Evolutionary conservation across 64 coral and sea anemone genomes (phyloP), one percentile per base, ranked within the genome.

Genomic region (Hydrozoanthus tunicans): DNA sequence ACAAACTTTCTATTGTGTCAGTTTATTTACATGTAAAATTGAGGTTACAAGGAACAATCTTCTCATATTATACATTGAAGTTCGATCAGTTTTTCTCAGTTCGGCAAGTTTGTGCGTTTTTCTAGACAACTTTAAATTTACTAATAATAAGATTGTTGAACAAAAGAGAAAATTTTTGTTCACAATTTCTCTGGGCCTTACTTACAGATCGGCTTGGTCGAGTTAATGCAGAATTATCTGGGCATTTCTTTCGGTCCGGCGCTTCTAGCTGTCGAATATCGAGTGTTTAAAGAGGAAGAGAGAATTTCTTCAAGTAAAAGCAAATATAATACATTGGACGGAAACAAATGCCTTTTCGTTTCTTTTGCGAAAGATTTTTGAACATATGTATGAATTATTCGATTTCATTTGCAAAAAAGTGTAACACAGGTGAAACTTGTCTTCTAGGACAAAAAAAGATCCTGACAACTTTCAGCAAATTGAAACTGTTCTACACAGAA

Each of bases 21-120:
- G 95, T 97, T 97, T 97, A 97, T 97, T 97, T 97, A 97, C 95
- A 97, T 97, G 86, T 97, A 90, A 93, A 89, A 94, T 78, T 90
- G 89, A 94, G 81, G 90, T 91, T 94, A 97, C 95, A 97, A 78
- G 77, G 81, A 97, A 84, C 77, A 86, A 60, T 94, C 70, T n/a
- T 51, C 74, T 78, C 62, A 81, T 93, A 94, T 91, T 82, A 92
- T 91, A 94, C 89, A 94, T 62, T 79, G 85, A 86, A 82, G 86
- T 89, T 81, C 59, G 56, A 94, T 90, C 78, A 80, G 25, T 43
- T 43, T 43, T 86, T 77, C 70, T 88, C 77, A 90, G 59, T 90
- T 84, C 80, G 89, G 93, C 58, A 57, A 83, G 79, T 93, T 93
- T 90, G 82, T 93, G 61, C 51, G 56, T 83, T 82, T 54, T 53